These are phyloP conservation scores for Lycaena phlaeas DNA, from an alignment of 2,888 invertebrate species.

Conservation along the genomic window DNA sequence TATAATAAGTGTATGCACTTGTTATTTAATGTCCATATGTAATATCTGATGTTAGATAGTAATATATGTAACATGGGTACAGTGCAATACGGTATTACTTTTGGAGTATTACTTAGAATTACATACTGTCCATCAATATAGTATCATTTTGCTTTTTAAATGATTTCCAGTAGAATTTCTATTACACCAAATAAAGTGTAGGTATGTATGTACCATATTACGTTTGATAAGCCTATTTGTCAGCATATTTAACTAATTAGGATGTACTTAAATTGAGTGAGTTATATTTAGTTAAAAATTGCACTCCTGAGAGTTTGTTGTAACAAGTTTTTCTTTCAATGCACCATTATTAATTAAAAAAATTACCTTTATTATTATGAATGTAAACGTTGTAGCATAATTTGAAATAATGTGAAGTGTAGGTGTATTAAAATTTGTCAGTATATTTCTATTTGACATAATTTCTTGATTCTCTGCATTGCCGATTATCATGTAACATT, in stretches of 20 bases:
- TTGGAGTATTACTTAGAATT: constrained; percentile 7
- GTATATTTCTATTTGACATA: constrained; percentile 65
- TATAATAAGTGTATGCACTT: constrained; percentile 14
- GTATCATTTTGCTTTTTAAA: background rate
- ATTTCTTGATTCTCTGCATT: constrained; percentile 70
- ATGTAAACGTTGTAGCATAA: constrained; percentile 57
- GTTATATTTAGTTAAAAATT: constrained; percentile 42
- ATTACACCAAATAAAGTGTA: constrained; percentile 26
- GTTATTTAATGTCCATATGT: constrained; percentile 26
- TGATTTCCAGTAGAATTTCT: constrained; percentile 35
- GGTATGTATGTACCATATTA: constrained; percentile 28
- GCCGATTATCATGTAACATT: constrained; percentile 72
- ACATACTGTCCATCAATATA: constrained; percentile 2
- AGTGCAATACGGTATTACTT: constrained; percentile 44
- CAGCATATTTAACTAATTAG: constrained; percentile 34
- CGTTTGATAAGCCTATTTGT: constrained; percentile 32
- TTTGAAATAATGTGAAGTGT: constrained; percentile 58
- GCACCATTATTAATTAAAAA: constrained; percentile 48
- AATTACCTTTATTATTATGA: constrained; percentile 48
- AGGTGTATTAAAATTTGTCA: constrained; percentile 62
- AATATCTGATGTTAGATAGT: constrained; percentile 30
- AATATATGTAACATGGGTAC: constrained; percentile 37
- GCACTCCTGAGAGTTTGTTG: constrained; percentile 47
- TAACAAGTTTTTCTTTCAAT: constrained; percentile 38
- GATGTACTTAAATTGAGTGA: constrained; percentile 36